These are phyloP conservation scores for Euproctis similis DNA, from an alignment of 2,888 invertebrate species.

Conservation along the genomic window DNA sequence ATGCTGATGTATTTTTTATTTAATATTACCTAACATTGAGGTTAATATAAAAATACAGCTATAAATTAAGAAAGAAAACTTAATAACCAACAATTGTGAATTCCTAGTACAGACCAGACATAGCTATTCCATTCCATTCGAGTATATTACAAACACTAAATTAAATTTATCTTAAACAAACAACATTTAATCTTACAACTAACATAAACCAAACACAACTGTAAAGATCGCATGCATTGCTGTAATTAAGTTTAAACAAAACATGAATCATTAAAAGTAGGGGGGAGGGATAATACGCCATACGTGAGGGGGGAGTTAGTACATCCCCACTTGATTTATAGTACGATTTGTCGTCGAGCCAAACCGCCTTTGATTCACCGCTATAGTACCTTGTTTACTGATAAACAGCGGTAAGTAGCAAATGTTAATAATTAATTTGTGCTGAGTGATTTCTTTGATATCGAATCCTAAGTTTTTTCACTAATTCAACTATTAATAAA, in stretches of 20 bases:
- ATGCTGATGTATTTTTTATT: too few relatives aligned
- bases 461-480: too few relatives aligned
- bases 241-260: constrained; percentile 31
- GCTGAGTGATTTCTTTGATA: constrained; percentile 13
- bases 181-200: constrained; percentile 2
- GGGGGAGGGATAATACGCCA: constrained; percentile 14
- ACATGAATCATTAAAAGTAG: constrained; percentile 31
- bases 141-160: constrained; percentile 1
- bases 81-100: too few relatives aligned
- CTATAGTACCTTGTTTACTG: constrained; percentile 27
- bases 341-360: constrained; percentile 48
- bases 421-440: constrained; percentile 23
- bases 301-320: constrained; percentile 13
- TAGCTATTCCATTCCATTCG: background rate
- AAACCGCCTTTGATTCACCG: constrained; percentile 44
- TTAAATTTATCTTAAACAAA: constrained; percentile 1
- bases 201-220: constrained; percentile 12
- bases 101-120: background rate
- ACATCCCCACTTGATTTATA: constrained; percentile 40
- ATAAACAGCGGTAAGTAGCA: constrained; percentile 22
- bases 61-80: too few relatives aligned
- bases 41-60: background rate
- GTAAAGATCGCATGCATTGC: constrained; percentile 19
- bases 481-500: too few relatives aligned
- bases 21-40: too few relatives aligned